phyloP scores from a whole-genome alignment of 1,140 invertebrate genomes.

The Vanessa tameamea region DNA sequence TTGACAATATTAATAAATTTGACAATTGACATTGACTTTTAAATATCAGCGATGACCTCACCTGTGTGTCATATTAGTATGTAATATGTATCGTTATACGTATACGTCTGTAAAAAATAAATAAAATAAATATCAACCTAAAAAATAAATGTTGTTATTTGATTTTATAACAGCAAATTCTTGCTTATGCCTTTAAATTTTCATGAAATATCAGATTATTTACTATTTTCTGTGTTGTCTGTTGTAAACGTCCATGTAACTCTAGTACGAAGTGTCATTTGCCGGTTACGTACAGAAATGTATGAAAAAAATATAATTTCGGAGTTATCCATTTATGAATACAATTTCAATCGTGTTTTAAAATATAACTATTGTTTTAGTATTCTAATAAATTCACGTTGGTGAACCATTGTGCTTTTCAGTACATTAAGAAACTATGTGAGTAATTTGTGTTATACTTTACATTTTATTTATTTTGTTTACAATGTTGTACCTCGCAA shows the following conservation, averaged over 20 bases:
- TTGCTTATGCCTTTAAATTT: too few species aligned
- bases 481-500: slow-evolving; percentile 16
- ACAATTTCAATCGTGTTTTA: neutral
- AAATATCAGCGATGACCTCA: slow-evolving; percentile 26
- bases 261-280: slow-evolving; percentile 6
- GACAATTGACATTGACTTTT: slow-evolving; percentile 29
- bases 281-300: slow-evolving; percentile 22
- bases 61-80: slow-evolving; percentile 8
- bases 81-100: neutral
- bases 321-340: neutral
- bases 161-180: too few species aligned
- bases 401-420: neutral
- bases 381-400: neutral
- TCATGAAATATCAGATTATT: neutral
- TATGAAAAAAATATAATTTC: slow-evolving; percentile 20
- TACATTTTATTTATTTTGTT: slow-evolving; percentile 20
- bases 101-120: neutral
- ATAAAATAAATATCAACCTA: too few species aligned
- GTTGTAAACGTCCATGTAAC: neutral
- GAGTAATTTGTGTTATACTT: slow-evolving; percentile 2
- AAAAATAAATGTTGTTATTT: too few species aligned
- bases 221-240: neutral
- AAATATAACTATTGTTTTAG: neutral
- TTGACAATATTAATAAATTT: slow-evolving; percentile 5
- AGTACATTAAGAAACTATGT: slow-evolving; percentile 7